A percentile compares a stretch with the other conserved stretches of the same genome.
Conservation (phyloP, 2,797 vertebrate species). For the Manis crassicaudata region DNA sequence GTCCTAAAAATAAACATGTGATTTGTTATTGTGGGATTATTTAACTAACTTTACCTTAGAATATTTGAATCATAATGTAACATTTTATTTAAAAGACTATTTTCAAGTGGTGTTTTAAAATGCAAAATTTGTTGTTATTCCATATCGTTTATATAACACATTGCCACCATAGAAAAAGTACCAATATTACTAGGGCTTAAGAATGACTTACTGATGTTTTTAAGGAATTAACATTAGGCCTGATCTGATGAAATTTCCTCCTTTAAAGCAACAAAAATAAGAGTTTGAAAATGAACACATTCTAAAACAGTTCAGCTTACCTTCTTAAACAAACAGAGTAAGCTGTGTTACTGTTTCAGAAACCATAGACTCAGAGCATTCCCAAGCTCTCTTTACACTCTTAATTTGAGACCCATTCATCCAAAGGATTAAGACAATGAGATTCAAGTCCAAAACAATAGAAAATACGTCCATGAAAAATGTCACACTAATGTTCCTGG, state of each 20-base stretch:
- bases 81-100: slow-evolving; percentile 11
- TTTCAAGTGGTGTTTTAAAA: slow-evolving; percentile 39
- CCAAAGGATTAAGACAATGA: slow-evolving; percentile 13
- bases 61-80: slow-evolving; percentile 10
- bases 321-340: slow-evolving; percentile 53
- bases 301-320: background rate
- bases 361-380: slow-evolving; percentile 46
- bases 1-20: slow-evolving; percentile 1
- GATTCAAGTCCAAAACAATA: slow-evolving; percentile 9
- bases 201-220: slow-evolving; percentile 7
- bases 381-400: slow-evolving; percentile 37
- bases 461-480: background rate
- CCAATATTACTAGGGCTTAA: background rate
- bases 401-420: slow-evolving; percentile 55
- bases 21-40: background rate
- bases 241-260: background rate
- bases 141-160: slow-evolving; percentile 7
- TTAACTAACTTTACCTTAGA: slow-evolving; percentile 1
- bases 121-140: background rate
- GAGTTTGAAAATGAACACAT: background rate
- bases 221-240: background rate
- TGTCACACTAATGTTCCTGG: background rate
- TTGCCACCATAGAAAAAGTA: background rate
- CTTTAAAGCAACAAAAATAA: slow-evolving; percentile 38
- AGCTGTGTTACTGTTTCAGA: slow-evolving; percentile 48